A percentile compares a stretch with the other conserved stretches of the same genome.
Evolutionary conservation across 2,888 invertebrate species (phyloP).

Genomic region (Marasmarcha lunaedactyla): DNA sequence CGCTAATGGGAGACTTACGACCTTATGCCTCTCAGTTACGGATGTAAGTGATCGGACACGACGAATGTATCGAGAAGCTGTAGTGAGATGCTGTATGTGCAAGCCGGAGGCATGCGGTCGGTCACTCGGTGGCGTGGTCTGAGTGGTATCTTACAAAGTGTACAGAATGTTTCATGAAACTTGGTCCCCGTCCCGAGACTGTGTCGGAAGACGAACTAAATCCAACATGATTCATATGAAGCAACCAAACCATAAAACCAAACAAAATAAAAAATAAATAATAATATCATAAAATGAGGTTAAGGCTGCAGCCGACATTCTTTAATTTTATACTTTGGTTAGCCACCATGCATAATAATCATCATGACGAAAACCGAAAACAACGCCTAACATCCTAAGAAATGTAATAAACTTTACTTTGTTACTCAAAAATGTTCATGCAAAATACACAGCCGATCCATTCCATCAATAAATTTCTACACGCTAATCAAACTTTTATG

Average conservation of each 20-base stretch:
- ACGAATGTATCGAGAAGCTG: conserved; percentile 66
- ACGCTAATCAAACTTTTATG: conserved; percentile 45
- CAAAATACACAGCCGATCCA: conserved; percentile 40
- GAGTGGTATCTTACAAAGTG: conserved; percentile 59
- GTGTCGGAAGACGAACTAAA: too few species aligned
- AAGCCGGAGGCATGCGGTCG: conserved; percentile 67
- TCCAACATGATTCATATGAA: conserved; percentile 8
- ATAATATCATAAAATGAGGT: too few species aligned
- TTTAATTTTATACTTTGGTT: too few species aligned
- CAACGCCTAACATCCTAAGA: neutral
- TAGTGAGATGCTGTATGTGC: conserved; percentile 68
- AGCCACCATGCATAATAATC: neutral
- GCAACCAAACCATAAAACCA: conserved; percentile 20
- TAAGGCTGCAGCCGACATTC: too few species aligned
- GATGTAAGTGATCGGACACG: conserved; percentile 52
- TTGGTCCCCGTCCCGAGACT: conserved; percentile 31
- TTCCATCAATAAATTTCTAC: conserved; percentile 49
- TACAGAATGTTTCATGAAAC: conserved; percentile 48
- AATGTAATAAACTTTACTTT: neutral
- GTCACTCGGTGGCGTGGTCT: conserved; percentile 71
- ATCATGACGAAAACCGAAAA: neutral
- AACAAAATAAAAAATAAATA: conserved; percentile 21
- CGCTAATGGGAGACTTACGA: conserved; percentile 28
- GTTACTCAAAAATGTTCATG: conserved; percentile 31
- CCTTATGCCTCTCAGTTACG: conserved; percentile 65